phyloP scores from a whole-genome alignment of 2,113 vertebrate genomes.

The Barnardius zonarius region DNA sequence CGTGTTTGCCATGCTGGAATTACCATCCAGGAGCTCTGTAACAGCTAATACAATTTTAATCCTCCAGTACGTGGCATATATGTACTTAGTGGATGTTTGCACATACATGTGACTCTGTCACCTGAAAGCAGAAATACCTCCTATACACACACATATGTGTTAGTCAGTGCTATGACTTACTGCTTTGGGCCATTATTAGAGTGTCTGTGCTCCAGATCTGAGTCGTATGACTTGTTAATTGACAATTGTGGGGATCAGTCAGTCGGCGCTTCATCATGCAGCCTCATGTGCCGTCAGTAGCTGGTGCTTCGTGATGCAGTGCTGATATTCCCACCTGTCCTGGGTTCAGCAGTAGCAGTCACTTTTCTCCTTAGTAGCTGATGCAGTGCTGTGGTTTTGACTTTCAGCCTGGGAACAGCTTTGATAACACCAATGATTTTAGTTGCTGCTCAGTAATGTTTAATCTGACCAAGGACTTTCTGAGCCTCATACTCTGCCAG shows the following conservation, averaged over 20 bases:
- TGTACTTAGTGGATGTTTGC: not conserved
- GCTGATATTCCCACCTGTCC: not conserved
- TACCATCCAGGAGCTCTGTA: not conserved
- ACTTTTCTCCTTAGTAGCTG: no score
- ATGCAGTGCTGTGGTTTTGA: no score
- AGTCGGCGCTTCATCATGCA: not conserved
- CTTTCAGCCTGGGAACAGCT: no score
- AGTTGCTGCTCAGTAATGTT: no score
- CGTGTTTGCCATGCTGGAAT: not conserved
- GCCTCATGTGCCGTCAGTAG: not conserved
- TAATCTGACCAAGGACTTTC: no score
- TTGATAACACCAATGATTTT: no score
- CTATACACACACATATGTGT: fast-evolving
- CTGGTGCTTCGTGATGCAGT: not conserved
- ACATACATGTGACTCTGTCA: not conserved
- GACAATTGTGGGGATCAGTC: not conserved
- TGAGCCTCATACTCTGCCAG: no score
- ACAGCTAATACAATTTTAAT: constrained; percentile 16
- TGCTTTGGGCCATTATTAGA: not conserved
- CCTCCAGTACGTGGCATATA: fast-evolving
- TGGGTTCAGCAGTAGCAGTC: no score
- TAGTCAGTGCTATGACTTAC: not conserved
- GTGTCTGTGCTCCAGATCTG: not conserved
- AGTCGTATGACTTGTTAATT: not conserved
- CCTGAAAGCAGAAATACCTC: not conserved